Evolutionary conservation across 2,797 vertebrate genomes (phyloP), one percentile per base, ranked within the genome.

Genomic region (Phrynocephalus vlangalii): DNA sequence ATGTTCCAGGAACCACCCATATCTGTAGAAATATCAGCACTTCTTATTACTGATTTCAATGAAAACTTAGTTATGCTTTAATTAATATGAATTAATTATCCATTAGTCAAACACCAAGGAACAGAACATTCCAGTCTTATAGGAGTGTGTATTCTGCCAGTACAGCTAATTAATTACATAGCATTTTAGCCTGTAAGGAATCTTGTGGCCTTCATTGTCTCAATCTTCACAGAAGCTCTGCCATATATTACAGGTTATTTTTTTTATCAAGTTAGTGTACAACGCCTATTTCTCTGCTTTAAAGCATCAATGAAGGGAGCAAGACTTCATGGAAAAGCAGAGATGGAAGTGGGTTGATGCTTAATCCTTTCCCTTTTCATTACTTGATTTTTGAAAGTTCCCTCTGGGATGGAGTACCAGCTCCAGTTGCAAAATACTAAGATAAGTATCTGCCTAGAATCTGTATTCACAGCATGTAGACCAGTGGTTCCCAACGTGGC

Each of bases 1-100:
- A 84, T 81, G 38, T 88, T 71, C 48, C 72, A 66, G 71, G 79
- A 76, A 60, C 33, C 56, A 52, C 33, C 38, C n/a, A 87, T 67
- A 63, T 50, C 8, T 26, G 38, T 16, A 50, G 16, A 77, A 85
- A 50, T 13, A 15, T 44, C 38, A 52, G 30, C 50, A 28, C 26
- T 84, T 48, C 28, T 33, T 82, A 11, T 18, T 68, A n/a, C 38
- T 50, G 73, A 70, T 68, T 68, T 52, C 63, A 30, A 30, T n/a
- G 1, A 13, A 7, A n/a, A n/a, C 6, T n/a, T 70, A 20, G 26
- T 82, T 48, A 50, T 85, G 9, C 13, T 56, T 56, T 56, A 11
- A 56, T 56, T 56, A 56, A 56, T 68, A 50, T 52, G n/a, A 56
- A 56, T 63, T 20, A 63, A 63, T 76, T 76, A 48, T 44, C 8